phyloP scores from a whole-genome alignment of 2,113 vertebrate genomes.

The Neogale vison region DNA sequence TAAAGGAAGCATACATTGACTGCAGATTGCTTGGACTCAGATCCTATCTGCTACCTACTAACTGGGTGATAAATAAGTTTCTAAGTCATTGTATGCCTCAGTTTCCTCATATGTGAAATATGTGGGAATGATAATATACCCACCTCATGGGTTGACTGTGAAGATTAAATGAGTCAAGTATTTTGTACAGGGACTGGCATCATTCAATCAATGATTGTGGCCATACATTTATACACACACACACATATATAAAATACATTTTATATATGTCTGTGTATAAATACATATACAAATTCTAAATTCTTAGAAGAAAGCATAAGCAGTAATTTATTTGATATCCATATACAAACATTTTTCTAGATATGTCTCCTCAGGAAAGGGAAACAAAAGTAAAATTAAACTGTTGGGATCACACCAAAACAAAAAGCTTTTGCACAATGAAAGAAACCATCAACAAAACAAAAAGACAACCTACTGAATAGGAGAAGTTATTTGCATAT shows the following conservation, averaged over 20 bases:
- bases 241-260: not conserved
- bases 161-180: not conserved
- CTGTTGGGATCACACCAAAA: not conserved
- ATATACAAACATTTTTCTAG: not conserved
- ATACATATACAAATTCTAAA: not conserved
- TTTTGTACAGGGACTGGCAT: not conserved
- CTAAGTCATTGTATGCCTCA: not conserved
- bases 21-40: not conserved
- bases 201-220: not conserved
- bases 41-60: not conserved
- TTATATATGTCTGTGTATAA: not conserved
- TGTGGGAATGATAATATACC: not conserved
- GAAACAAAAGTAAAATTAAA: not conserved
- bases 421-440: not conserved
- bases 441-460: not conserved
- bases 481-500: not conserved
- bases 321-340: not conserved
- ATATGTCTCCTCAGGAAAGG: not conserved
- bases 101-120: not conserved
- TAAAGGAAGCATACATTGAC: not conserved
- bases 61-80: not conserved
- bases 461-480: not conserved
- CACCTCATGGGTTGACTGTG: not conserved
- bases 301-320: not conserved
- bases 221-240: not conserved